Conservation (phyloP, 1,140 invertebrate species). For the Rhyacophila brunnea region DNA sequence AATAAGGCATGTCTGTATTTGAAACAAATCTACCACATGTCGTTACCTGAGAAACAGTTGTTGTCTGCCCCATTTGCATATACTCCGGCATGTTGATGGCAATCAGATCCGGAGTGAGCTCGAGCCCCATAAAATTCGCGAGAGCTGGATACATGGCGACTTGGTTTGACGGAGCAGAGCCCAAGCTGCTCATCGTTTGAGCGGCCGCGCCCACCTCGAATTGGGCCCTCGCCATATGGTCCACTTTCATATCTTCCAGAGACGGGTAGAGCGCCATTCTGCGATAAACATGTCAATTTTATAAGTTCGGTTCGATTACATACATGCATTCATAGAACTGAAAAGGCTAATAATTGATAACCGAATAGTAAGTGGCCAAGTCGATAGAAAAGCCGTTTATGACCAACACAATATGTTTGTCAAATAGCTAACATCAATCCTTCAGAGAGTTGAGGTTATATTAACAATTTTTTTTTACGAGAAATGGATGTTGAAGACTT, state of each 20-base stretch:
- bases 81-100: constrained; percentile 73
- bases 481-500: no score
- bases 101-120: constrained; percentile 70
- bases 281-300: no score
- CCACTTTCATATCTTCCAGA: constrained; percentile 91
- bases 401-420: no score
- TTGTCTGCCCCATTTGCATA: constrained; percentile 36
- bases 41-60: neutral
- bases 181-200: constrained; percentile 7
- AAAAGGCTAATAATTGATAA: no score
- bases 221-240: constrained; percentile 76
- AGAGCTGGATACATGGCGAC: constrained; percentile 72
- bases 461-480: no score
- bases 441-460: no score
- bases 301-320: no score
- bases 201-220: constrained; percentile 40
- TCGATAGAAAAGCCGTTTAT: no score
- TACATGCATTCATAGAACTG: no score
- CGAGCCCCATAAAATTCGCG: constrained; percentile 82
- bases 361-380: no score
- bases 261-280: constrained; percentile 86
- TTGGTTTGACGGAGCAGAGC: constrained; percentile 33
- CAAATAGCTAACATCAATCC: no score
- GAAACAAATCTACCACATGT: neutral
- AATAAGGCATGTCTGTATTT: no score